Evolutionary conservation across 1,140 invertebrate genomes (phyloP).

Genomic region (Trachymyrmex cornetzi): DNA sequence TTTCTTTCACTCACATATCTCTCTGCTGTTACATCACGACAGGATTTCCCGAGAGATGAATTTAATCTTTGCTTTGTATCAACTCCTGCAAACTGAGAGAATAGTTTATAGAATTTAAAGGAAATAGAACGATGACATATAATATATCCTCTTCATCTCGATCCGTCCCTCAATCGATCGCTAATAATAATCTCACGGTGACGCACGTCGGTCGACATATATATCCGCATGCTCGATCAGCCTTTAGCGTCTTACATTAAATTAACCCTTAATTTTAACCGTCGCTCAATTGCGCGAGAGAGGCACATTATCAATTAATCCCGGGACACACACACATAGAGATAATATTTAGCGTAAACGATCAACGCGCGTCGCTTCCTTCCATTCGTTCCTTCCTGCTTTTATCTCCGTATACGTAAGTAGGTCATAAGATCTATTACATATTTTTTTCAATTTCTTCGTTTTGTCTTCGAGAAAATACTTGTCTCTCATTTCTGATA

Average conservation of each 20-base stretch:
- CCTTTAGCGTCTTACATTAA: conserved; percentile 27
- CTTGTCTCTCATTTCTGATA: neutral
- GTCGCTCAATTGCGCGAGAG: neutral
- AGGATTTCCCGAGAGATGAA: neutral
- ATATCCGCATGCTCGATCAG: neutral
- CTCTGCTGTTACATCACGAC: neutral
- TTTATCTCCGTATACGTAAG: neutral
- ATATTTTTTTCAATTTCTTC: conserved; percentile 14
- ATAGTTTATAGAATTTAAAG: neutral
- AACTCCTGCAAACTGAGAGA: neutral
- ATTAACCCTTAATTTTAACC: conserved; percentile 49
- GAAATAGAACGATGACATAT: neutral
- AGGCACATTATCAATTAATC: conserved; percentile 36
- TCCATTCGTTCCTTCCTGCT: neutral
- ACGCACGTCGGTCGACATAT: conserved; percentile 22
- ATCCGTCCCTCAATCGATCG: conserved; percentile 45
- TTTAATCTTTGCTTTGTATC: neutral
- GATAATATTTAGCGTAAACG: conserved; percentile 3
- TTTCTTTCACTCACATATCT: neutral
- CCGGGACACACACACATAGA: neutral
- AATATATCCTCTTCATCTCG: conserved; percentile 54
- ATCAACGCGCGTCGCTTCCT: neutral
- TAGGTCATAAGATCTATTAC: neutral
- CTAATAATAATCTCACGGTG: conserved; percentile 59
- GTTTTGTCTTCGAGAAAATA: neutral